These are phyloP conservation scores for Lepidothrix coronata DNA, from an alignment of 2,113 vertebrate species.

Conservation along the genomic window DNA sequence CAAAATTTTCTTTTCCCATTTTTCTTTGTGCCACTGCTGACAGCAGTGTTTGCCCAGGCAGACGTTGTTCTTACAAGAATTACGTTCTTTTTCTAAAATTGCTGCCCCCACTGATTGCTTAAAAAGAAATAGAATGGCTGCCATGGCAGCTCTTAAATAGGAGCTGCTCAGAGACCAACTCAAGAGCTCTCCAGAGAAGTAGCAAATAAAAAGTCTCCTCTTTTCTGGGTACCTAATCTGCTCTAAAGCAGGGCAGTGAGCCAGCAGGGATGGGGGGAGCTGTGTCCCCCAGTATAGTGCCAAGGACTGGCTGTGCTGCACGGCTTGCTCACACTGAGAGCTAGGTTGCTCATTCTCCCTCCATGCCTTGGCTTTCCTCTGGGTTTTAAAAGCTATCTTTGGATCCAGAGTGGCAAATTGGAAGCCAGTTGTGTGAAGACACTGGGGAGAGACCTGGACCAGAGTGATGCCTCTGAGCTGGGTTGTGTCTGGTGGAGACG, in stretches of 20 bases:
- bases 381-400: not conserved
- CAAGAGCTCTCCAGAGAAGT: constrained; percentile 19
- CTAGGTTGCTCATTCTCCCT: not conserved
- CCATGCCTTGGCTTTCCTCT: not conserved
- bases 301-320: not conserved
- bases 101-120: not conserved
- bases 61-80: not conserved
- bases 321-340: not conserved
- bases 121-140: not conserved
- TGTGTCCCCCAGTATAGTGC: fast-evolving
- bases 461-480: not conserved
- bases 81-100: not conserved
- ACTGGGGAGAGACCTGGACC: not conserved
- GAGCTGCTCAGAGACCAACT: not conserved
- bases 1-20: not conserved
- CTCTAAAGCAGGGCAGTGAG: not conserved
- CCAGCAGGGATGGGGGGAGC: not conserved
- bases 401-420: not conserved
- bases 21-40: not conserved
- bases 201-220: not conserved
- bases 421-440: not conserved
- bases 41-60: not conserved
- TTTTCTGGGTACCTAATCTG: not conserved
- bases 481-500: not conserved
- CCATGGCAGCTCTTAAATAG: not conserved